Evolutionary conservation across 2,888 invertebrate species (phyloP).

Genomic region (Thecophora atra): DNA sequence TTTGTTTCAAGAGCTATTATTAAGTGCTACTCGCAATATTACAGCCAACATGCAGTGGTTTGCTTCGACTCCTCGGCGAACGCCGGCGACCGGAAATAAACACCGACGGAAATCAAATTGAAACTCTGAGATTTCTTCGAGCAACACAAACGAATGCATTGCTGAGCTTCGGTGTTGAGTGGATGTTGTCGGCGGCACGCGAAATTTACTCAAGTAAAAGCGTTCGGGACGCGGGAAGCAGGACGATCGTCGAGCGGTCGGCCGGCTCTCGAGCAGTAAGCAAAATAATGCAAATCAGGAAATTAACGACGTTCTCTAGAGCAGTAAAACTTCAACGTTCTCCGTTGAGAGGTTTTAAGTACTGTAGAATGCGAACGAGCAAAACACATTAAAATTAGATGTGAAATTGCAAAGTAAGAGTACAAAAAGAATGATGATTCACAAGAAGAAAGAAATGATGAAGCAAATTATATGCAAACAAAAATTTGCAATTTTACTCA

Average conservation of each 20-base stretch:
- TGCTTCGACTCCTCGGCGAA: neutral
- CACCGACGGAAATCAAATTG: conserved; percentile 19
- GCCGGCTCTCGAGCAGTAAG: neutral
- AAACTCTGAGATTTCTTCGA: conserved; percentile 29
- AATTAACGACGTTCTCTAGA: conserved; percentile 6
- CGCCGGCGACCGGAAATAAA: neutral
- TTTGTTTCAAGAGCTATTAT: conserved; percentile 26
- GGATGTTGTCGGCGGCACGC: conserved; percentile 52
- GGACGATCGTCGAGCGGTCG: neutral
- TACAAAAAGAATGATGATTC: neutral
- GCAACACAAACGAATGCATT: conserved; percentile 34
- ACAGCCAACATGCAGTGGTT: neutral
- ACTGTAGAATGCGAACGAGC: no score
- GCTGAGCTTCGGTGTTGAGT: conserved; percentile 30
- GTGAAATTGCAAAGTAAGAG: neutral
- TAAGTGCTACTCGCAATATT: neutral
- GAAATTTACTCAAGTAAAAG: conserved; percentile 54
- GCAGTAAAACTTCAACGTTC: neutral
- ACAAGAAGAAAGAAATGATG: neutral
- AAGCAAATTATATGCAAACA: neutral
- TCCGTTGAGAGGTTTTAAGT: no score
- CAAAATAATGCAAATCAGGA: conserved; percentile 12
- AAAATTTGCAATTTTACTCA: neutral
- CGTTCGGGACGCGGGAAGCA: neutral
- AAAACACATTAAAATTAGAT: neutral